Evolutionary conservation across 1,140 invertebrate genomes (phyloP), one percentile per base, ranked within the genome.

Genomic region (Euglossa dilemma): DNA sequence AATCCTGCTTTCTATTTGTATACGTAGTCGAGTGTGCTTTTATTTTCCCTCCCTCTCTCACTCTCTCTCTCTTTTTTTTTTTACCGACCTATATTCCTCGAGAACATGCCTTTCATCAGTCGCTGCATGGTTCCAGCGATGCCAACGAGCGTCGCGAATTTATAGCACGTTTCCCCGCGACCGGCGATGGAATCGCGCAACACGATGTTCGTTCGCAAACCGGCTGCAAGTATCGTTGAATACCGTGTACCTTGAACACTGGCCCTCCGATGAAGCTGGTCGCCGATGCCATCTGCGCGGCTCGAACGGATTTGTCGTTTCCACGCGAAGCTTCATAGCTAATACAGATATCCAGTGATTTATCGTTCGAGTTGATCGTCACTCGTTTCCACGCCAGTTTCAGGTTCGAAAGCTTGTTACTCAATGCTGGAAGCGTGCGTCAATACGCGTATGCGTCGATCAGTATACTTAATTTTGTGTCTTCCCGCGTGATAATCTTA

Each of bases 261-360:
- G 50, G 12, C 23, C 71, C n/a, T 43, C 72, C 73, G 63, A 84
- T 75, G 80, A 69, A 76, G 80, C 66, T 67, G 23, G 63, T 36
- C 63, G 28, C 11, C 14, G 66, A 71, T 71, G 69, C n/a, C 47
- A 47, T 70, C 69, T 69, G 47, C 66, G n/a, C 66, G 72, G 80
- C 80, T 63, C 74, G 75, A 87, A 87, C 76, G 85, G 86, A 87
- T 87, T 87, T 87, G 80, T 87, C 85, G 78, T 85, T 85, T 78
- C 43, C 56, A 85, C 74, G 85, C 67, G 85, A 72, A 79, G 72
- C 85, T 87, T 88, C 87, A 88, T 87, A 50, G 66, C 25, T 57
- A 70, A 79, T 71, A 59, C 66, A 36, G 50, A 28, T 72, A 72
- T n/a, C 66, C 36, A 16, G 61, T 83, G 87, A 88, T 88, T 88